Evolutionary conservation across 2,113 vertebrate species (phyloP).

Genomic region (Poicephalus gulielmi): DNA sequence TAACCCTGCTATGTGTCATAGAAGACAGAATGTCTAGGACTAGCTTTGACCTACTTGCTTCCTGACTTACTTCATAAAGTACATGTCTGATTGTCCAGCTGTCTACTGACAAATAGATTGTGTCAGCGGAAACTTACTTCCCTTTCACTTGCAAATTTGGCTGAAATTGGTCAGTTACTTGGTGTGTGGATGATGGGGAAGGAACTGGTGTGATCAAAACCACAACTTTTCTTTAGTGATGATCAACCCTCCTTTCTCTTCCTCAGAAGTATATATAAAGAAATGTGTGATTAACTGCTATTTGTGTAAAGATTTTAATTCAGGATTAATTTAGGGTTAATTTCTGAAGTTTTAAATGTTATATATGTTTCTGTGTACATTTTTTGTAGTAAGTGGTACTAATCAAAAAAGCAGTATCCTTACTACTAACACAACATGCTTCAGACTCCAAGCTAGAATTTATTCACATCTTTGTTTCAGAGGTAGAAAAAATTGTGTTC

Average conservation of each 20-base stretch:
- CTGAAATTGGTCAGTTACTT: not conserved
- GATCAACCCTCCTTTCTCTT: not conserved
- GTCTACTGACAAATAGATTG: constrained; percentile 1
- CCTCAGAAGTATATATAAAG: not conserved
- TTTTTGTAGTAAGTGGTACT: not conserved
- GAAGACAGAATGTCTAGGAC: not conserved
- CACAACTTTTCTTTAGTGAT: not conserved
- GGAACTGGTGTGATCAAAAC: not conserved
- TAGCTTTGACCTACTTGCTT: not conserved
- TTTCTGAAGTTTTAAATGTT: not conserved
- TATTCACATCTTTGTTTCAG: not conserved
- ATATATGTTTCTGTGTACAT: not conserved
- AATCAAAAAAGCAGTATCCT: not conserved
- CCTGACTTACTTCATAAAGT: not conserved
- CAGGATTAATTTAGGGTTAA: not conserved
- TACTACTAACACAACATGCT: rapidly evolving
- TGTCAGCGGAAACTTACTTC: not conserved
- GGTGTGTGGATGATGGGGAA: not conserved
- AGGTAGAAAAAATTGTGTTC: not conserved
- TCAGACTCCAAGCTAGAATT: not conserved
- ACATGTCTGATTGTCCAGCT: not conserved
- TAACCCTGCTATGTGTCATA: not conserved
- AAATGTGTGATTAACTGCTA: not conserved
- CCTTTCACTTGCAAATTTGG: not conserved
- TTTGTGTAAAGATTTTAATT: not conserved